Percentiles rank a stretch among this genome's conserved stretches.
phyloP scores from a whole-genome alignment of 2,113 vertebrate species.

The Verasper variegatus region DNA sequence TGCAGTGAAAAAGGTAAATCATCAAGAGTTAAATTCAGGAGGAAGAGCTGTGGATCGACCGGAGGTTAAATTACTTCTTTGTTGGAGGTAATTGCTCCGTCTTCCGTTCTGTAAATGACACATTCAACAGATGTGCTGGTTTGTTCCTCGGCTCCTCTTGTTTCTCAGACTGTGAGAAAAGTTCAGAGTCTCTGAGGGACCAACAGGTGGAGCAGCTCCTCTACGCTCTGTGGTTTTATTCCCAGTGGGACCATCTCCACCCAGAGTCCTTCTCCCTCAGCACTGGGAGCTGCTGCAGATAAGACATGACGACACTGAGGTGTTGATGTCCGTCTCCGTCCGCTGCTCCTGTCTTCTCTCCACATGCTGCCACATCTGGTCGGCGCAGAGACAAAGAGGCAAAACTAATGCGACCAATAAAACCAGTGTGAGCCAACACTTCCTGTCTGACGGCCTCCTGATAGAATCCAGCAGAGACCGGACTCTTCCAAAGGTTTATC shows the following conservation, averaged over 20 bases:
- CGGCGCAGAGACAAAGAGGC: background rate
- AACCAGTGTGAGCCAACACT: conserved; percentile 41
- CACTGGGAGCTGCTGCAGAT: conserved; percentile 39
- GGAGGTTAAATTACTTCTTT: too few species aligned
- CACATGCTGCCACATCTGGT: conserved; percentile 3
- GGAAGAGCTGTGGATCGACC: too few species aligned
- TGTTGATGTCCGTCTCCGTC: conserved; percentile 48
- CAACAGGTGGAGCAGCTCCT: background rate
- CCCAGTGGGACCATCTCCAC: background rate
- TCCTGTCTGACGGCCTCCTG: conserved; percentile 53
- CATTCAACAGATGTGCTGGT: too few species aligned
- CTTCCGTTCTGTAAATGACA: background rate
- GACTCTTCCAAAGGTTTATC: conserved; percentile 75
- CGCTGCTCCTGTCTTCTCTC: conserved; percentile 37
- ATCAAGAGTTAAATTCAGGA: background rate
- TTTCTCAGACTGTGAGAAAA: too few species aligned
- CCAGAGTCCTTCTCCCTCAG: conserved; percentile 11
- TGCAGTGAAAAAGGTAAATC: background rate
- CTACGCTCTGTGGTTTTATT: background rate
- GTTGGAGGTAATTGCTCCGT: background rate
- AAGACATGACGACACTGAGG: conserved; percentile 48
- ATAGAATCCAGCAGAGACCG: conserved; percentile 41
- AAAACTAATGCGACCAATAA: background rate
- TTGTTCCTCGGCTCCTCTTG: background rate
- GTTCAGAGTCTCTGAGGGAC: background rate